These are phyloP conservation scores for Drosophila micromelanica DNA, from an alignment of 1,140 invertebrate genomes.

Conservation along the genomic window DNA sequence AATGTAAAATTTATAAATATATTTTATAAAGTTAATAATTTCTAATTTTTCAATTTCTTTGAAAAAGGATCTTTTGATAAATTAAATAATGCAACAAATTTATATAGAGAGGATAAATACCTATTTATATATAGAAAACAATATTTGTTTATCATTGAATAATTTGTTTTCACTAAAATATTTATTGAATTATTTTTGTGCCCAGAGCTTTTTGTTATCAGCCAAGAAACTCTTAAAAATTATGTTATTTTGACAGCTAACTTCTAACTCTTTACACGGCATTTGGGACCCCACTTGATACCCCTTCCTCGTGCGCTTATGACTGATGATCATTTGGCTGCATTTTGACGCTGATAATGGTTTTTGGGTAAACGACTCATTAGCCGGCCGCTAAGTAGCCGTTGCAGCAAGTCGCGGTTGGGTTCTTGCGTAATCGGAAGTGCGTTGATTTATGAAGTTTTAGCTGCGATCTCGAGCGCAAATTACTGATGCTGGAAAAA, in stretches of 20 bases:
- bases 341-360: conserved; percentile 77
- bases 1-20: too few species aligned
- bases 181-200: background rate
- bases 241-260: conserved; percentile 8
- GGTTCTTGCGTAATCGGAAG: conserved; percentile 61
- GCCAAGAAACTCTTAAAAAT: background rate
- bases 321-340: conserved; percentile 58
- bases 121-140: too few species aligned
- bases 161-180: background rate
- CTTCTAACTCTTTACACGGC: conserved; percentile 21
- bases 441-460: conserved; percentile 71
- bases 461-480: conserved; percentile 43
- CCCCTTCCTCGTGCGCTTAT: conserved; percentile 27
- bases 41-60: too few species aligned
- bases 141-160: background rate
- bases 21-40: too few species aligned
- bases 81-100: too few species aligned
- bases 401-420: conserved; percentile 18
- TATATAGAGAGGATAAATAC: too few species aligned
- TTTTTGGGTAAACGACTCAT: conserved; percentile 75
- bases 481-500: conserved; percentile 17
- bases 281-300: background rate
- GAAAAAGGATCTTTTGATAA: too few species aligned
- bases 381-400: conserved; percentile 60
- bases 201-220: background rate